phyloP scores from a whole-genome alignment of 2,113 vertebrate species.

The Mohoua ochrocephala region DNA sequence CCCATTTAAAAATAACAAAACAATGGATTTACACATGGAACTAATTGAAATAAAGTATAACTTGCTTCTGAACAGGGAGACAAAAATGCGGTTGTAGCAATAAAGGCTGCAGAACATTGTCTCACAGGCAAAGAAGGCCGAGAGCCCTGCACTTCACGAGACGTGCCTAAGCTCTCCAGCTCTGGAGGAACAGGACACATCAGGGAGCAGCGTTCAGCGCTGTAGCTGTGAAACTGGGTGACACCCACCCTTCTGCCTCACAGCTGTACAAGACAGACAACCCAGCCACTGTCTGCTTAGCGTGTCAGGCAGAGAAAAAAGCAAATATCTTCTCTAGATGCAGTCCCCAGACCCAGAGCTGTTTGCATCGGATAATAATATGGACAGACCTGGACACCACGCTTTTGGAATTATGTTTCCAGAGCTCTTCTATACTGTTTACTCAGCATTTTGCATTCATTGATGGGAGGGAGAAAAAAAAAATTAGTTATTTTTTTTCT shows the following conservation, averaged over 20 bases:
- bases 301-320: neutral
- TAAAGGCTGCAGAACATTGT: neutral
- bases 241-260: neutral
- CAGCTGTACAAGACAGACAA: neutral
- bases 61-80: neutral
- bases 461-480: rapidly evolving
- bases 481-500: neutral
- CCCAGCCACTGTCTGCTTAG: neutral
- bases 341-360: neutral
- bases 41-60: neutral
- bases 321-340: neutral
- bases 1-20: neutral
- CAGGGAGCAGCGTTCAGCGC: neutral
- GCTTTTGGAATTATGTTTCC: neutral
- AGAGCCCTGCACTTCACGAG: neutral
- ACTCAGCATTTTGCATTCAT: neutral
- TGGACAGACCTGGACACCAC: neutral
- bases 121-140: neutral
- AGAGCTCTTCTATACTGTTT: neutral
- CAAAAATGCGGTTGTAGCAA: neutral
- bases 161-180: neutral
- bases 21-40: neutral
- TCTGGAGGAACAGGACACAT: neutral
- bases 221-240: neutral
- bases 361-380: neutral